These are phyloP conservation scores for Rhagium mordax DNA, from an alignment of 2,888 invertebrate species.

Conservation along the genomic window DNA sequence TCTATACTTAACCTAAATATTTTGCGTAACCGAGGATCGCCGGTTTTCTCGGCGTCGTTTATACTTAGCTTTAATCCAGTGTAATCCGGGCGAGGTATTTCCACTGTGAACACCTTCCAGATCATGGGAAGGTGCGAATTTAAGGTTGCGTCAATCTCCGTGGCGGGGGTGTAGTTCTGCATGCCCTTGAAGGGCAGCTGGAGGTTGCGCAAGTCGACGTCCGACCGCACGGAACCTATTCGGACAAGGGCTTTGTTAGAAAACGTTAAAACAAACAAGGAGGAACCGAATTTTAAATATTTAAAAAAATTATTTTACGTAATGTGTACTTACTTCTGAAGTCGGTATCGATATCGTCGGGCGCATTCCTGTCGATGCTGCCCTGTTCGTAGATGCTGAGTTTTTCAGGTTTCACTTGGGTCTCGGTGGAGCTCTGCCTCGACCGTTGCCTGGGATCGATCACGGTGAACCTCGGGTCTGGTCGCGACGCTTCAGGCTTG, in stretches of 20 bases:
- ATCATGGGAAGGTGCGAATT: conserved; percentile 83
- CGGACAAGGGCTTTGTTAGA: too few species aligned
- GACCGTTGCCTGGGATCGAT: conserved; percentile 53
- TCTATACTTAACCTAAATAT: conserved; percentile 80
- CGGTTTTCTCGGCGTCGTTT: conserved; percentile 80
- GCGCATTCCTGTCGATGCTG: conserved; percentile 73
- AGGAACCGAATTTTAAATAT: too few species aligned
- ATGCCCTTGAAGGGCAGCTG: conserved; percentile 83
- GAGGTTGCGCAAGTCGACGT: conserved; percentile 82
- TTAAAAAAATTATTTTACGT: too few species aligned
- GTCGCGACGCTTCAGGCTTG: conserved; percentile 34
- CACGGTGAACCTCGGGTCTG: conserved; percentile 41
- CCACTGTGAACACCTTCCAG: conserved; percentile 76
- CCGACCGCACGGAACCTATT: conserved; percentile 71
- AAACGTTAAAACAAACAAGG: too few species aligned
- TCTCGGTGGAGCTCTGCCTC: conserved; percentile 55
- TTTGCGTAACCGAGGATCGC: conserved; percentile 84
- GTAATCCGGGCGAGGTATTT: conserved; percentile 83
- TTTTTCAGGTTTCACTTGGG: conserved; percentile 62
- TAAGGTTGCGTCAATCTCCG: conserved; percentile 88
- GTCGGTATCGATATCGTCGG: conserved; percentile 76
- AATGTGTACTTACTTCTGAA: conserved; percentile 65
- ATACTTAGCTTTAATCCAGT: conserved; percentile 81
- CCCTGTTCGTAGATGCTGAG: conserved; percentile 77
- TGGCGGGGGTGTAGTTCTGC: conserved; percentile 87